Percentiles rank a stretch among this genome's conserved stretches.
Conservation (phyloP, 2,888 invertebrate genomes). For the Oxytorus armatus region DNA sequence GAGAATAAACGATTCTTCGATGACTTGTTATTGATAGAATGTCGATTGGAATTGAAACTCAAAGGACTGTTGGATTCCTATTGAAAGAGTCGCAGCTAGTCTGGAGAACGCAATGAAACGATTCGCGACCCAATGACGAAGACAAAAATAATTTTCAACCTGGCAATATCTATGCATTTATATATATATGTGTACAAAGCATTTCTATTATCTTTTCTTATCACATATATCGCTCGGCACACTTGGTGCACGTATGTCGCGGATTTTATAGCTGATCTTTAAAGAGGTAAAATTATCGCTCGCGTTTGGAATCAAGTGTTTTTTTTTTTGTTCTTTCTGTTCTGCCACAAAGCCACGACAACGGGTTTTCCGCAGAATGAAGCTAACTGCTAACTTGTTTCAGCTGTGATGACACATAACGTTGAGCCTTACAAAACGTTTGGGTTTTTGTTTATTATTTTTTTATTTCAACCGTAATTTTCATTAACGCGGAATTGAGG, state of each 20-base stretch:
- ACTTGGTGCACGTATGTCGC: background rate
- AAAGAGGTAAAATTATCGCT: background rate
- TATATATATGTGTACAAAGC: background rate
- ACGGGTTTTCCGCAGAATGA: too few relatives aligned
- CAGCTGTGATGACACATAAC: too few relatives aligned
- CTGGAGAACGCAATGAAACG: background rate
- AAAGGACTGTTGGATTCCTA: slow-evolving; percentile 11
- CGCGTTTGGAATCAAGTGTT: background rate
- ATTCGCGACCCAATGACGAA: slow-evolving; percentile 1
- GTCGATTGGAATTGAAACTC: slow-evolving; percentile 3
- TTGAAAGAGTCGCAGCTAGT: slow-evolving; percentile 8
- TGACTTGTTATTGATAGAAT: slow-evolving; percentile 21
- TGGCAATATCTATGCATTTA: background rate
- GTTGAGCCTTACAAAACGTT: too few relatives aligned
- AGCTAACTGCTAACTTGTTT: too few relatives aligned
- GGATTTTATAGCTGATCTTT: background rate
- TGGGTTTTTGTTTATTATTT: background rate
- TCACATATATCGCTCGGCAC: background rate
- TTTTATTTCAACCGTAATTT: background rate
- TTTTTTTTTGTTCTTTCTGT: background rate
- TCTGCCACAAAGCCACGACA: too few relatives aligned
- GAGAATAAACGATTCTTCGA: too few relatives aligned
- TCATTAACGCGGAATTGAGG: background rate
- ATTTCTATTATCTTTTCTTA: background rate
- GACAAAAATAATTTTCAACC: background rate